Percentiles rank a stretch among this genome's conserved stretches.
Conservation (phyloP, 2,113 vertebrate genomes). For the Vombatus ursinus region DNA sequence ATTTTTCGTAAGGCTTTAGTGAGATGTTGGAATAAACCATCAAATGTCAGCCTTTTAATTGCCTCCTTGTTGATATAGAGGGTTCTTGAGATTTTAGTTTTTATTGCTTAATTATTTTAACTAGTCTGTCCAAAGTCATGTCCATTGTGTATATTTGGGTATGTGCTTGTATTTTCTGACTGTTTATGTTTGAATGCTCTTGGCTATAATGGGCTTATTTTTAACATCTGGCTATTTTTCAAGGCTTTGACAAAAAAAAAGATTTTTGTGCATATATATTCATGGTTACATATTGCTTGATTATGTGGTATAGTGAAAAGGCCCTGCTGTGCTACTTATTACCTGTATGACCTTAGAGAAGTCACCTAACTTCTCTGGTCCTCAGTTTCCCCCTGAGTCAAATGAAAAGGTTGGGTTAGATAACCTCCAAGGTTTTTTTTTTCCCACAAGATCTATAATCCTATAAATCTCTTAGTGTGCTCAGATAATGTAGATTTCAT, state of each 20-base stretch:
- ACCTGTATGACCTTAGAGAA: not conserved
- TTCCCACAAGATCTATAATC: not conserved
- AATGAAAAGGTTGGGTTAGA: not conserved
- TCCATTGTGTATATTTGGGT: not conserved
- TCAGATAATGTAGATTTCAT: not conserved
- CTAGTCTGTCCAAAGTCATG: not conserved
- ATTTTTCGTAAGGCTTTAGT: conserved; percentile 83
- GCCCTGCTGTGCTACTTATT: not conserved
- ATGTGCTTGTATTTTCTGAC: not conserved
- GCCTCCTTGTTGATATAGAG: conserved; percentile 69
- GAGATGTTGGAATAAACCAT: conserved; percentile 83
- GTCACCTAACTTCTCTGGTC: not conserved
- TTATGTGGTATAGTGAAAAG: not conserved
- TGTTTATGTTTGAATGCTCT: not conserved
- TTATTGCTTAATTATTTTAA: conserved; percentile 67
- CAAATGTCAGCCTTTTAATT: conserved; percentile 81
- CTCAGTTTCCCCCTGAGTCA: not conserved
- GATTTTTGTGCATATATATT: not conserved
- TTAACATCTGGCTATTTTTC: not conserved
- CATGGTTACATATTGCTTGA: not conserved
- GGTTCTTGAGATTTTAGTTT: conserved; percentile 52
- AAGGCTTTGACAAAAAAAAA: not conserved
- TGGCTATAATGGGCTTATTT: not conserved
- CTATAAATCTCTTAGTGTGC: not conserved
- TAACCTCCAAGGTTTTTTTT: not conserved